Conservation (phyloP, 1,140 invertebrate species). For the Halesus radiatus region DNA sequence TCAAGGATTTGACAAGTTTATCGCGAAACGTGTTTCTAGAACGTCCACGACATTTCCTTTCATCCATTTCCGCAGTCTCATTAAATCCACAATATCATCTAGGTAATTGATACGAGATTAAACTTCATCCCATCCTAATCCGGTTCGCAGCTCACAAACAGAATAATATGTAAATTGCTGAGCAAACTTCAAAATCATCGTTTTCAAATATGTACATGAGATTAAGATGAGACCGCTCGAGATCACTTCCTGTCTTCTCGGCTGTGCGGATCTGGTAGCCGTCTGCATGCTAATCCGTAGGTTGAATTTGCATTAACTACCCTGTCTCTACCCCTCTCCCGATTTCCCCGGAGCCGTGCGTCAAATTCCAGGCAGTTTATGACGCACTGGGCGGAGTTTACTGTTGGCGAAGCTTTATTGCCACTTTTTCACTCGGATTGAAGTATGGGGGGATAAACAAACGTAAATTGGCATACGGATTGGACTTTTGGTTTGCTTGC, state of each 20-base stretch:
- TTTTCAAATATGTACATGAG: constrained; percentile 5
- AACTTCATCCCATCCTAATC: too few species aligned
- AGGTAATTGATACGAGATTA: too few species aligned
- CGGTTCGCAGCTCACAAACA: too few species aligned
- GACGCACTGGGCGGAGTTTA: background rate
- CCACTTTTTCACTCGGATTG: background rate
- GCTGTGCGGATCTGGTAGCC: too few species aligned
- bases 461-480: background rate
- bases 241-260: too few species aligned
- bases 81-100: too few species aligned
- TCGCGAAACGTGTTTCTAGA: too few species aligned
- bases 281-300: background rate
- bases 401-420: background rate
- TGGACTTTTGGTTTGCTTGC: too few species aligned
- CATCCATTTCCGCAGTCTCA: too few species aligned
- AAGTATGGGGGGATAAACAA: background rate
- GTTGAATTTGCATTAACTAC: constrained; percentile 10
- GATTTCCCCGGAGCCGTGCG: background rate
- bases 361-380: background rate
- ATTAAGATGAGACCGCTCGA: too few species aligned
- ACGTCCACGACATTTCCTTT: too few species aligned
- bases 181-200: background rate
- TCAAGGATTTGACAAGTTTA: too few species aligned
- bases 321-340: background rate
- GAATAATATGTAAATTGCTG: background rate